Conservation (phyloP, 2,888 invertebrate genomes). For the Drosophila neonasuta region DNA sequence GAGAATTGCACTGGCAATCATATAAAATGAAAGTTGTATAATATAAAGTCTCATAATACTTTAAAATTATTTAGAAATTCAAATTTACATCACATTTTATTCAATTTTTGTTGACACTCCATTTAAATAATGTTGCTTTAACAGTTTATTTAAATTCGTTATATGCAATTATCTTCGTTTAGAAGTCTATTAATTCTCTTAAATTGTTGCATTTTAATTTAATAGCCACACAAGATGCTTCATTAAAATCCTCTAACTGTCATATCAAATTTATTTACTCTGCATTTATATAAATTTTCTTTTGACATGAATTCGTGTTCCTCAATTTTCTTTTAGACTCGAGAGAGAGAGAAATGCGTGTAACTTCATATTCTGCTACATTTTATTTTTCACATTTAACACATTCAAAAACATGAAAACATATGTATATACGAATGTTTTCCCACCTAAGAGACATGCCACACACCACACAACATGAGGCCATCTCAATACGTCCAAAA, state of each 20-base stretch:
- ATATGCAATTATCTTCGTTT: neutral
- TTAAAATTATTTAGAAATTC: no score
- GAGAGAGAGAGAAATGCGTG: neutral
- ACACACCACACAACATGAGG: slow-evolving; percentile 52
- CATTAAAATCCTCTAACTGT: neutral
- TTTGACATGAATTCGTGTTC: slow-evolving; percentile 2
- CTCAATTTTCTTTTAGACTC: neutral
- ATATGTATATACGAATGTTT: slow-evolving; percentile 46
- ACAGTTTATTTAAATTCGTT: neutral
- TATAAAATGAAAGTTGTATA: no score
- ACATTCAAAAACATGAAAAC: slow-evolving; percentile 23
- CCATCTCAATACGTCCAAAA: slow-evolving; percentile 44
- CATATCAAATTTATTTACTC: neutral
- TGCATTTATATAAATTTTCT: neutral
- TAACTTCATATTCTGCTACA: slow-evolving; percentile 13
- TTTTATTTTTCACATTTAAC: slow-evolving; percentile 12
- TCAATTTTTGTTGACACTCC: no score
- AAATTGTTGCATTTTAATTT: neutral
- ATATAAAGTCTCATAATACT: no score
- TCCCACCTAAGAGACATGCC: slow-evolving; percentile 60
- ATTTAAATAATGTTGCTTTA: no score
- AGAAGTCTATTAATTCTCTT: neutral
- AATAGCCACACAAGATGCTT: neutral
- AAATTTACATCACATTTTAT: no score
- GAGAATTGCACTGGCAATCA: no score